Base-by-base conservation (phyloP, 2,888 invertebrate species). In the Gryllus longicercus region DNA sequence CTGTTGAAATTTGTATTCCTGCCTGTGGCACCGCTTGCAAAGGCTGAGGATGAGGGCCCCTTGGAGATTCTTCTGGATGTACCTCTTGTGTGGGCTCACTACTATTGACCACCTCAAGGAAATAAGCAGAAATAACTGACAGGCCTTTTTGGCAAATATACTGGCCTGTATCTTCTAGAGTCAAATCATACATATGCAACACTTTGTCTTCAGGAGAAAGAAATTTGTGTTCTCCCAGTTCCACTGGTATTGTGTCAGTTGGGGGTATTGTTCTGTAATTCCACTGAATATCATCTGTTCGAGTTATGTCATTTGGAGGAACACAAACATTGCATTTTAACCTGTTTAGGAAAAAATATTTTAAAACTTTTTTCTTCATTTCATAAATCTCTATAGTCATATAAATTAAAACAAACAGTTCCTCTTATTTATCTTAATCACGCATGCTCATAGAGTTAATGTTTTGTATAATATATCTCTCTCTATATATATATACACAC, bases 131-230 rank as follows among this genome's bases (percentile, higher is more conserved):
- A 8, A 87, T 87, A 76, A 87, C 82, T 5, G 87, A 86, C 78
- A 87, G 85, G 14, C 89, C 90, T 11, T 90, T 83, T 83, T 86
- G 85, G 84, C 92, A 92, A 83, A 88, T 86, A 84, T 92, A 92
- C 79, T 89, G 87, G 1, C 92, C 92, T 1, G 88, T 87, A 88
- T 75, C 87, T 86, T 2, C 82, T 83, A 82, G 82, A 80, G 86
- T 85, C 74, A 90, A 86, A 83, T 90, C 89, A 84, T 89, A 90
- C 78, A 92, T 87, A n/a, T 87, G 87, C 75, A 92, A 84, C 75
- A 86, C 85, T 82, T 88, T 88, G 79, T 89, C 88, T 21, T 87
- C 85, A 1, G 88, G 86, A 8, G 88, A 86, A 82, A 89, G 83
- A 51, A 88, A 82, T 74, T 86, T 85, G 81, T 89, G 87, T 82